Evolutionary conservation across 2,888 invertebrate genomes (phyloP), one percentile per base, ranked within the genome.

Genomic region (Drosophila robusta): DNA sequence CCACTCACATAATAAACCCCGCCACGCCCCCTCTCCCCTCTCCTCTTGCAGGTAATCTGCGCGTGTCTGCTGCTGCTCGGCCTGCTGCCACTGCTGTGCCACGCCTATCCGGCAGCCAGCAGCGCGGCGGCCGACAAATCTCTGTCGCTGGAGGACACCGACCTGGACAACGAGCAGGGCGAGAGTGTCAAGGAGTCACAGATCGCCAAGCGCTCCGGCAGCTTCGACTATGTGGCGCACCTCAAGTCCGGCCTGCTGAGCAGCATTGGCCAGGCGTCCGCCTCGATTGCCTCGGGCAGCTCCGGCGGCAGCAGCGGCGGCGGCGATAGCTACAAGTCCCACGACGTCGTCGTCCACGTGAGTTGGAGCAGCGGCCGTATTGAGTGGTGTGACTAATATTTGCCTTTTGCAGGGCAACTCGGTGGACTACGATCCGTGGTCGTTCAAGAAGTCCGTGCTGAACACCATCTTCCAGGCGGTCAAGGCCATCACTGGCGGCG

Each of bases 401-500:
- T 32, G 9, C 9, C 4, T 2, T 56, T 45, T 18, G 4, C 55
- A 92, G 92, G 90, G 87, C 32, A 91, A 92, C 60, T 91, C 92
- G 5, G 90, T 91, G 34, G 91, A 91, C 70, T 95, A 95, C 79
- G 95, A 95, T 91, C 94, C 95, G 75, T 96, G 95, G 95, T 94
- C 95, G 18, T 93, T 97, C 86, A 97, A 97, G 92, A 96, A 96
- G 90, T 96, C 96, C 0, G 95, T 97, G 67, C 92, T 97, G 14
- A 95, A 95, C 91, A 97, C 97, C 4, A 93, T 97, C 9, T 94
- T 97, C 89, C 97, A 97, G 94, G 97, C 97, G 0, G 95, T 97
- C 1, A 97, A 97, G 90, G 97, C 97, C 12, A 96, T 97, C 71
- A 96, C 97, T 8, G 97, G 97, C 9, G 97, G 97, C 49, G 96